Percentiles rank a stretch among this genome's conserved stretches.
These are phyloP conservation scores for Diarsia brunnea DNA, from an alignment of 2,888 invertebrate genomes.

Conservation along the genomic window DNA sequence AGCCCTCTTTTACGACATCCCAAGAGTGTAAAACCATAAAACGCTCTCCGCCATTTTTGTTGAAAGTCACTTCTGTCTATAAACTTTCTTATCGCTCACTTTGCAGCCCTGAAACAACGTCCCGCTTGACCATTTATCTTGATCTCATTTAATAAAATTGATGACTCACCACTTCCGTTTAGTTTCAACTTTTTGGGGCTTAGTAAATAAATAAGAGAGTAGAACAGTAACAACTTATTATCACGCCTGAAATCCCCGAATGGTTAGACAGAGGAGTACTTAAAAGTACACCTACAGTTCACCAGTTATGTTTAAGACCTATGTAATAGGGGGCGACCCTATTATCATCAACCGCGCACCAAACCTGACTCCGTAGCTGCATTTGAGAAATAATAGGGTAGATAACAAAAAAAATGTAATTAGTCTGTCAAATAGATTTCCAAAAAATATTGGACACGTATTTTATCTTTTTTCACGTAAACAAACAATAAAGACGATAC, in stretches of 20 bases:
- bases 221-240: neutral
- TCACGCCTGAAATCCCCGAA: neutral
- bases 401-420: too few species aligned
- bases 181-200: constrained; percentile 45
- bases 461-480: too few species aligned
- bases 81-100: constrained; percentile 54
- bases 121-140: constrained; percentile 77
- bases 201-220: constrained; percentile 4
- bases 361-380: too few species aligned
- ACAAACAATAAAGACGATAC: too few species aligned
- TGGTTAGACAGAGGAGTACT: too few species aligned
- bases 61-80: constrained; percentile 31
- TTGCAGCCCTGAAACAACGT: constrained; percentile 57
- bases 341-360: too few species aligned
- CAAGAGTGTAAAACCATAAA: constrained; percentile 12
- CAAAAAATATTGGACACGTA: too few species aligned
- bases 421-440: too few species aligned
- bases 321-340: too few species aligned
- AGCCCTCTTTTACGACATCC: constrained; percentile 13
- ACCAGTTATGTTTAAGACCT: too few species aligned
- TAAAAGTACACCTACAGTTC: too few species aligned
- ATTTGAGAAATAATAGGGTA: too few species aligned
- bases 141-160: constrained; percentile 84
- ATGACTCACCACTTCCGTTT: constrained; percentile 73
- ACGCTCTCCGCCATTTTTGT: constrained; percentile 4